A percentile compares a stretch with the other conserved stretches of the same genome.
Evolutionary conservation across 2,797 vertebrate species (phyloP).

Genomic region (Hipposideros larvatus): DNA sequence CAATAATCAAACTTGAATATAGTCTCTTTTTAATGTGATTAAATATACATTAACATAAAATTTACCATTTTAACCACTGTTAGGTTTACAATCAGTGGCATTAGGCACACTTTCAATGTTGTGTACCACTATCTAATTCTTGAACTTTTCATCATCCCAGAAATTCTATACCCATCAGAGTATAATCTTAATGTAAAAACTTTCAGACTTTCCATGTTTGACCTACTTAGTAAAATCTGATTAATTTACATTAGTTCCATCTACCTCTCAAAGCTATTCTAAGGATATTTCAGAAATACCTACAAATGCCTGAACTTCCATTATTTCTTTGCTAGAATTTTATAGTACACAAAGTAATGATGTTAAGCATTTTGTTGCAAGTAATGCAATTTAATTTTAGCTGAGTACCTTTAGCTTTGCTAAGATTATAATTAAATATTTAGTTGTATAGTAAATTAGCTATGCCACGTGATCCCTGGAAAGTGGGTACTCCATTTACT

Average conservation of each 20-base stretch:
- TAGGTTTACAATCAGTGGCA: neutral
- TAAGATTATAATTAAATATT: slow-evolving; percentile 88
- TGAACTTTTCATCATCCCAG: neutral
- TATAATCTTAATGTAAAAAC: neutral
- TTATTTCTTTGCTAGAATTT: slow-evolving; percentile 68
- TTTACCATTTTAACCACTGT: neutral
- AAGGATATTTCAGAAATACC: slow-evolving; percentile 13
- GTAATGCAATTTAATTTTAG: slow-evolving; percentile 82
- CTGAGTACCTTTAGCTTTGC: slow-evolving; percentile 80
- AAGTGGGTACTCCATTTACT: slow-evolving; percentile 86
- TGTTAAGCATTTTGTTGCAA: slow-evolving; percentile 74
- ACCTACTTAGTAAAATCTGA: neutral
- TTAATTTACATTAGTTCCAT: slow-evolving; percentile 24
- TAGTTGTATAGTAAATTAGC: slow-evolving; percentile 87
- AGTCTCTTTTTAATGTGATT: neutral
- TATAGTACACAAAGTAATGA: neutral
- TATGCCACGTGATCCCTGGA: slow-evolving; percentile 80
- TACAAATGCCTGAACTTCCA: slow-evolving; percentile 20
- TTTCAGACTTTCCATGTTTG: neutral
- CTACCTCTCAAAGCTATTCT: slow-evolving; percentile 11
- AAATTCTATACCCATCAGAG: neutral
- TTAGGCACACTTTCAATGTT: neutral
- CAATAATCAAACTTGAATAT: neutral
- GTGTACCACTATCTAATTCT: neutral
- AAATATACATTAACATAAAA: neutral